These are phyloP conservation scores for Anisognathus igniventris DNA, from an alignment of 2,797 vertebrate species.

Conservation along the genomic window DNA sequence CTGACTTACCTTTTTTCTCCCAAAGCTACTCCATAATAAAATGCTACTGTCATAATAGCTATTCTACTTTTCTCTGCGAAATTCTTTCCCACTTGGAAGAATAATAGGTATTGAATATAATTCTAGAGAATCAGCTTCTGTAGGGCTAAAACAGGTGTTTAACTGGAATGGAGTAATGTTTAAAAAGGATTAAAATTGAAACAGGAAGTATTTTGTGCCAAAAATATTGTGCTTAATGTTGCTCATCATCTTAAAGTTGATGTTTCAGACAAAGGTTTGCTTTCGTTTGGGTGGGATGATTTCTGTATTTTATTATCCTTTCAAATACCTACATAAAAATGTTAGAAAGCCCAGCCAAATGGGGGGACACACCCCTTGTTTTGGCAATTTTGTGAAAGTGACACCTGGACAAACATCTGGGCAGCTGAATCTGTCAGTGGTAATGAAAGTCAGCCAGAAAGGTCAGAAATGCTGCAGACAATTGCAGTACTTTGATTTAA, in stretches of 20 bases:
- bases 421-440: conserved; percentile 82
- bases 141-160: conserved; percentile 63
- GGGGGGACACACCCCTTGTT: conserved; percentile 75
- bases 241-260: conserved; percentile 16
- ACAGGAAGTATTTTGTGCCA: conserved; percentile 56
- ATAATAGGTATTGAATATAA: conserved; percentile 36
- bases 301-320: conserved; percentile 71
- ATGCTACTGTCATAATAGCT: conserved; percentile 11
- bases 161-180: conserved; percentile 57
- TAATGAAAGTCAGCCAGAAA: conserved; percentile 80
- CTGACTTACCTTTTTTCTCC: background rate
- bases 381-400: conserved; percentile 76
- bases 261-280: conserved; percentile 69
- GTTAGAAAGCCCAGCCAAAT: conserved; percentile 71
- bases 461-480: conserved; percentile 79
- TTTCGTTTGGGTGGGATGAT: conserved; percentile 53
- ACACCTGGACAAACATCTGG: conserved; percentile 88
- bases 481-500: conserved; percentile 52
- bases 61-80: background rate
- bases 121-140: conserved; percentile 38
- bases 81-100: conserved; percentile 47
- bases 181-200: conserved; percentile 66
- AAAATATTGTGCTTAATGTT: conserved; percentile 27
- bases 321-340: conserved; percentile 65
- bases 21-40: conserved; percentile 33